These are phyloP conservation scores for Bungarus multicinctus DNA, from an alignment of 2,113 vertebrate species.

Conservation along the genomic window DNA sequence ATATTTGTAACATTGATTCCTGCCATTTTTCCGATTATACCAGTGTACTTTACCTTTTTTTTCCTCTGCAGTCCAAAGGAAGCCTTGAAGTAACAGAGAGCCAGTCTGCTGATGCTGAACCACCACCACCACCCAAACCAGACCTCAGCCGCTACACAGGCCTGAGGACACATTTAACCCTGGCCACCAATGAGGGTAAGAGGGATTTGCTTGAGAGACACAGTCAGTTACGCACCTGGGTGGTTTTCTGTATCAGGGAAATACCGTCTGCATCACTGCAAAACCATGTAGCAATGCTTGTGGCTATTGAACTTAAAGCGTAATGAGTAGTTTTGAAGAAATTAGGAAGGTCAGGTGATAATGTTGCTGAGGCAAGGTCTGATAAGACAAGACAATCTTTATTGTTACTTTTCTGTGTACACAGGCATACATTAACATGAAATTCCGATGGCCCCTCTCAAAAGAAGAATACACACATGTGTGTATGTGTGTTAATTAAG, in stretches of 20 bases:
- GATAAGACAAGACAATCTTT: neutral
- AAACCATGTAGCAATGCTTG: neutral
- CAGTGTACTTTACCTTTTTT: constrained; percentile 33
- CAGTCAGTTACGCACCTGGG: neutral
- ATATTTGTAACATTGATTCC: neutral
- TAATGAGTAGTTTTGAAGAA: neutral
- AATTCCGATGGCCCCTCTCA: neutral
- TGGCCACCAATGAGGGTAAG: constrained; percentile 88
- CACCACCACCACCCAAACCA: constrained; percentile 93
- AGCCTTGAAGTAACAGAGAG: constrained; percentile 93
- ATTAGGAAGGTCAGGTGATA: neutral
- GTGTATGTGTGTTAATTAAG: neutral
- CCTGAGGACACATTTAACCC: constrained; percentile 78
- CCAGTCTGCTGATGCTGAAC: constrained; percentile 91
- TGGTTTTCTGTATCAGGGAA: constrained; percentile 23
- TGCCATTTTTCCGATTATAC: constrained; percentile 15
- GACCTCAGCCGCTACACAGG: constrained; percentile 89
- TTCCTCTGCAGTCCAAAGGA: constrained; percentile 82
- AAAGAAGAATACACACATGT: neutral
- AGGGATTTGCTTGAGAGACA: constrained; percentile 30
- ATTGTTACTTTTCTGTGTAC: neutral
- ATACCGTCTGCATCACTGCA: neutral
- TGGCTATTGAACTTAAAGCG: neutral
- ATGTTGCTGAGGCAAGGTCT: neutral
- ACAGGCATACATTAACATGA: neutral